Evolutionary conservation across 2,797 vertebrate genomes (phyloP).

Genomic region (Sebastes wilsoni): DNA sequence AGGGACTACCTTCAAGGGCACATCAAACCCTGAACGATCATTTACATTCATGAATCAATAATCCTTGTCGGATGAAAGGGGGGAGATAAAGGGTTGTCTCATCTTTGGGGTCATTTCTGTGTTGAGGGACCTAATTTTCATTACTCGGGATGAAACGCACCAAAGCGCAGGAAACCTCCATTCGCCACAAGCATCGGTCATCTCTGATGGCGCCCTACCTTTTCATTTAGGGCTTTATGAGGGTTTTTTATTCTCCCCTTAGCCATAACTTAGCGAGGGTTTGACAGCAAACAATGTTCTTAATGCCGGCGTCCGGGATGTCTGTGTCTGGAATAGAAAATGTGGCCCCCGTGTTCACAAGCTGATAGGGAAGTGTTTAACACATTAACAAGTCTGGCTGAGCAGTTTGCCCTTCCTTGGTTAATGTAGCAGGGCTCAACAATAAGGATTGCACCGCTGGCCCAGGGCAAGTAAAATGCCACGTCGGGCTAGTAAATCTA

Average conservation of each 20-base stretch:
- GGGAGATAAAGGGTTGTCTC: conserved; percentile 57
- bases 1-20: conserved; percentile 66
- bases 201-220: conserved; percentile 37
- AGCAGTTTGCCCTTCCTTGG: neutral
- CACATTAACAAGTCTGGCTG: neutral
- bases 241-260: conserved; percentile 28
- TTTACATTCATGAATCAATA: conserved; percentile 80
- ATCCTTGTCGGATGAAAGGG: conserved; percentile 64
- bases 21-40: conserved; percentile 65
- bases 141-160: conserved; percentile 54
- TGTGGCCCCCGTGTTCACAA: conserved; percentile 16
- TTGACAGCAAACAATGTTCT: conserved; percentile 63
- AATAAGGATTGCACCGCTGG: too few species aligned
- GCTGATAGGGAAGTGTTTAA: conserved; percentile 13
- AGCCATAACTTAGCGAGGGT: conserved; percentile 40
- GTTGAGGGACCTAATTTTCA: conserved; percentile 68
- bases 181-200: conserved; percentile 32
- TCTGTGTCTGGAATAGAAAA: conserved; percentile 41
- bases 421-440: neutral
- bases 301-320: conserved; percentile 2
- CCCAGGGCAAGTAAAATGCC: too few species aligned
- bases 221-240: conserved; percentile 62
- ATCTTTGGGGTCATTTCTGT: conserved; percentile 68
- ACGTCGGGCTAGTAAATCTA: too few species aligned
- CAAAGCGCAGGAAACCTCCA: conserved; percentile 40